phyloP scores from a whole-genome alignment of 2,797 vertebrate genomes.

The Alauda arvensis region DNA sequence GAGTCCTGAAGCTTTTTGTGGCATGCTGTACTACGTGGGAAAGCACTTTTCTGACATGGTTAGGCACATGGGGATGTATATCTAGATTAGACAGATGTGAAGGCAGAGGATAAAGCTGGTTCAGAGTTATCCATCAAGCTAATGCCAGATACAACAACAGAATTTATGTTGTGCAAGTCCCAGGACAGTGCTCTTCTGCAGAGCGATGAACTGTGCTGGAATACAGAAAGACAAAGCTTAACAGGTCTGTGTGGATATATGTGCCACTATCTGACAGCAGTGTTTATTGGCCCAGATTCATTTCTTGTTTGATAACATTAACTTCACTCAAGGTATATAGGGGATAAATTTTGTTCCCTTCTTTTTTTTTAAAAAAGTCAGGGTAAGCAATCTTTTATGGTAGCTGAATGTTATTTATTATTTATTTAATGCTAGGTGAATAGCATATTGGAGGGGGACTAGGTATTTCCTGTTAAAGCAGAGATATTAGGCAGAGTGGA shows the following conservation, averaged over 20 bases:
- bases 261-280: neutral
- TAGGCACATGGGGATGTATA: neutral
- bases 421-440: neutral
- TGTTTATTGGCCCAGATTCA: neutral
- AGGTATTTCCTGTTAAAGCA: neutral
- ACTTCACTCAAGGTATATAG: neutral
- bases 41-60: rapidly evolving
- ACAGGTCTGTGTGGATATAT: neutral
- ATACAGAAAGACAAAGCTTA: neutral
- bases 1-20: neutral
- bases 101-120: neutral
- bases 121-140: neutral
- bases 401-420: neutral
- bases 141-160: neutral
- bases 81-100: neutral
- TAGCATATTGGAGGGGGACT: neutral
- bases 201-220: neutral
- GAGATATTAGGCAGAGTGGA: neutral
- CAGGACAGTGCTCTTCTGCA: neutral
- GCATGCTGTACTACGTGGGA: rapidly evolving
- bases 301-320: neutral
- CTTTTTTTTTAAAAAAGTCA: neutral
- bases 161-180: neutral
- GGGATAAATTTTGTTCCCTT: neutral
- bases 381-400: neutral